Evolutionary conservation across 2,113 vertebrate genomes (phyloP).

Genomic region (Oncorhynchus gorbuscha): DNA sequence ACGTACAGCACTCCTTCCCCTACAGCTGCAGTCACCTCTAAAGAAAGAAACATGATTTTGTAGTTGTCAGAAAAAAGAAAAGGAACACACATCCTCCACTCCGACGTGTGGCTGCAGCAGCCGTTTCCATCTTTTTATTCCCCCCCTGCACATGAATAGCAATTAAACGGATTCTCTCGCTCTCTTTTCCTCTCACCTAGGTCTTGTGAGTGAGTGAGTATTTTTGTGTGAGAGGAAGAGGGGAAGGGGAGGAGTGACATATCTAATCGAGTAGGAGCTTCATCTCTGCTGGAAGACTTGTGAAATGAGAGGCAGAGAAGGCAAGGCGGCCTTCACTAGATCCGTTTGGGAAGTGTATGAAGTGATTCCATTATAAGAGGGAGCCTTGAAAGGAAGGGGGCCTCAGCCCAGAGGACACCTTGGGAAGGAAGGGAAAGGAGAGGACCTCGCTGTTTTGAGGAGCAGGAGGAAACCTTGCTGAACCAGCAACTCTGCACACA

Average conservation of each 20-base stretch:
- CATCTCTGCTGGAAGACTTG: slow-evolving; percentile 90
- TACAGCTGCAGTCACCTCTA: slow-evolving; percentile 53
- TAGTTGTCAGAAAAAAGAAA: slow-evolving; percentile 37
- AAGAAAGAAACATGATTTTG: slow-evolving; percentile 45
- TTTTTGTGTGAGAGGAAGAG: slow-evolving; percentile 68
- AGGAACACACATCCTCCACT: slow-evolving; percentile 35
- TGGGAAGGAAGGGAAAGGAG: slow-evolving; percentile 88
- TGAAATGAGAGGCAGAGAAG: slow-evolving; percentile 94
- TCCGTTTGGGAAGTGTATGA: slow-evolving; percentile 84
- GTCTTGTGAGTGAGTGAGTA: slow-evolving; percentile 45
- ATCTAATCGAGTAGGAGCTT: slow-evolving; percentile 91
- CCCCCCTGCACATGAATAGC: slow-evolving; percentile 55
- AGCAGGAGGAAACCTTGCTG: slow-evolving; percentile 93
- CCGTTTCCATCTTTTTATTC: slow-evolving; percentile 24
- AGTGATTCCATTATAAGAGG: slow-evolving; percentile 84
- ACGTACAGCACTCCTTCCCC: slow-evolving; percentile 57
- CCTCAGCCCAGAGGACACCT: slow-evolving; percentile 84
- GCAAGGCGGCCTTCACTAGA: slow-evolving; percentile 54
- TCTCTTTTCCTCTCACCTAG: slow-evolving; percentile 13
- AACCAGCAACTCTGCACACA: slow-evolving; percentile 83
- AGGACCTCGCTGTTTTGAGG: slow-evolving; percentile 87
- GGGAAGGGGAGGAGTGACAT: slow-evolving; percentile 77
- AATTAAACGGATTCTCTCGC: slow-evolving; percentile 56
- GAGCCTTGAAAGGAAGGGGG: slow-evolving; percentile 82
- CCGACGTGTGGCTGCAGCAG: slow-evolving; percentile 21